Conservation (phyloP, 2,113 vertebrate species). For the Puma concolor region DNA sequence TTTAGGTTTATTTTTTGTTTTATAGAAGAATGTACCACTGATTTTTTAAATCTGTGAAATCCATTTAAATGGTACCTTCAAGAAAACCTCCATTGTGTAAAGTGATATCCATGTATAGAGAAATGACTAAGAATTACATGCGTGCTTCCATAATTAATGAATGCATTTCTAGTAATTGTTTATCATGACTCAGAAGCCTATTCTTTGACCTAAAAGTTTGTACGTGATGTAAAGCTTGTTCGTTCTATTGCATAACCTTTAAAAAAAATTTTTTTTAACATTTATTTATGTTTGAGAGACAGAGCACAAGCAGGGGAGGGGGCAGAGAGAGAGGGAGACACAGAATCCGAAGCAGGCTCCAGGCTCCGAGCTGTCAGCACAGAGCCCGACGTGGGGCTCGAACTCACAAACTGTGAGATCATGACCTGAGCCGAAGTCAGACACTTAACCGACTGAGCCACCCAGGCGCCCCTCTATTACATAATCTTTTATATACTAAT, state of each 20-base stretch:
- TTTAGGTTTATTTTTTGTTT: slow-evolving; percentile 28
- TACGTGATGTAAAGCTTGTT: not conserved
- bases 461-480: not conserved
- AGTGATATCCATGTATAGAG: not conserved
- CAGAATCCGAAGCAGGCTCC: too few species aligned
- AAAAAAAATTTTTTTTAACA: too few species aligned
- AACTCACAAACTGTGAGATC: too few species aligned
- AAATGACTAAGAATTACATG: not conserved
- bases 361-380: too few species aligned
- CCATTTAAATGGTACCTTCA: not conserved
- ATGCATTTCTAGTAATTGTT: not conserved
- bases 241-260: not conserved
- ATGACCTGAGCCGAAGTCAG: too few species aligned
- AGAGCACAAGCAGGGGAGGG: too few species aligned
- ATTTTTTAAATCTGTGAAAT: not conserved
- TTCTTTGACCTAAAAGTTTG: not conserved
- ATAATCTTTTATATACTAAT: not conserved
- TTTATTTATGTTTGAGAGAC: too few species aligned
- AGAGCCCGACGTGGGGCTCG: too few species aligned
- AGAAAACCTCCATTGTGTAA: slow-evolving; percentile 2
- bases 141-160: not conserved
- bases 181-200: not conserved
- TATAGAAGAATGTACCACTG: not conserved
- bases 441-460: too few species aligned
- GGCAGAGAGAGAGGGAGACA: too few species aligned